Base-by-base conservation (phyloP, 2,113 vertebrate genomes). In the Beaufortia kweichowensis region DNA sequence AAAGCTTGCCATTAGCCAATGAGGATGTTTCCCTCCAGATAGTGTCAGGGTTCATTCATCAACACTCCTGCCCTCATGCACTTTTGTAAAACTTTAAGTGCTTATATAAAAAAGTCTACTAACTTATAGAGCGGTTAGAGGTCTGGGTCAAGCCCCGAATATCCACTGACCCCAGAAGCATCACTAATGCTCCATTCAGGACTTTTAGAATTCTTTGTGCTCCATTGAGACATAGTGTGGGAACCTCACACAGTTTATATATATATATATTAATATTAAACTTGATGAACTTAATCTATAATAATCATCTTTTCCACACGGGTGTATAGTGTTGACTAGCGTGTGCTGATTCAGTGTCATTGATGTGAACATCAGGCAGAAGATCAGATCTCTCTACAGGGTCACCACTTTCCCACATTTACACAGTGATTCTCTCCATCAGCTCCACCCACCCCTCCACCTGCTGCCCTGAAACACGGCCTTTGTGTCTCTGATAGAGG, bases 391-490 rank as follows among this genome's bases (percentile, higher is more conserved):
- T 80, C 59, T 74, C 70, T 62, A 64, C 46, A 71, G 79, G n/a
- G 79, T 81, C 83, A 81, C 84, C 79, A 79, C n/a, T n/a, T n/a
- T n/a, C n/a, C n/a, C n/a, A 83, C 39, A 81, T 79, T 62, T 63
- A 80, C 48, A 50, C 15, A 50, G 48, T 50, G 48, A 50, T 72
- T 26, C 59, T 70, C 69, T 77, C 55, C 57, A 83, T 77, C 63
- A 67, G 61, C 75, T 71, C 65, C 33, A 35, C 6, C 10, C 33
- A 9, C 7, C 72, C 77, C 79, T 79, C 84, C 87, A 89, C 85
- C 86, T 90, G 88, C 79, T 88, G 87, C 88, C 88, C 77, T 72
- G 85, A 88, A 85, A 89, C 65, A 74, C 71, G 56, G 72, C 82
- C 46, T 88, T 89, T 90, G 82, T 88, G 46, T 80, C 88, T 2